phyloP scores from a whole-genome alignment of 2,113 vertebrate genomes.

The Calypte anna region DNA sequence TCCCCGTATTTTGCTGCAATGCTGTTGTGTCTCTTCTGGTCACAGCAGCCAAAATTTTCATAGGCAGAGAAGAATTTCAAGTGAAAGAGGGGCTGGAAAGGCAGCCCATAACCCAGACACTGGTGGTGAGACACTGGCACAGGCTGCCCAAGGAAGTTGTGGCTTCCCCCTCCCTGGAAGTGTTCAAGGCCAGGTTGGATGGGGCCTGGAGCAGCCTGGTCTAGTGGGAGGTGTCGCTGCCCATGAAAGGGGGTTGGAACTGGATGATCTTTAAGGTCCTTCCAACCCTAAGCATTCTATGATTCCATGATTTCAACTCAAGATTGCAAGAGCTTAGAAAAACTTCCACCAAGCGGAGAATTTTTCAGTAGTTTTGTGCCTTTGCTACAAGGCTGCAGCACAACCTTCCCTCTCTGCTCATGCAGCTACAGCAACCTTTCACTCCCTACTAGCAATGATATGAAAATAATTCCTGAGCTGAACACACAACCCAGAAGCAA shows the following conservation, averaged over 20 bases:
- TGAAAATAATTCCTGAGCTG: neutral
- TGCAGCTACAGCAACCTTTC: neutral
- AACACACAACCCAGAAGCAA: neutral
- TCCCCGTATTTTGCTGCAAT: conserved; percentile 83
- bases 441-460: neutral
- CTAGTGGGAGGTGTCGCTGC: too few species aligned
- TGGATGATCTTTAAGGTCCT: too few species aligned
- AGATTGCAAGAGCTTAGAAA: neutral
- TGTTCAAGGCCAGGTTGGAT: too few species aligned
- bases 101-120: conserved; percentile 84
- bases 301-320: too few species aligned
- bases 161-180: too few species aligned
- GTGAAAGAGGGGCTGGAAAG: conserved; percentile 80
- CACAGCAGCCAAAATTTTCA: conserved; percentile 85
- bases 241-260: too few species aligned
- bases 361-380: neutral
- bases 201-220: too few species aligned
- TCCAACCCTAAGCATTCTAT: too few species aligned
- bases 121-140: conserved; percentile 34
- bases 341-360: neutral
- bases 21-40: conserved; percentile 76
- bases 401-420: neutral
- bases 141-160: conserved; percentile 70
- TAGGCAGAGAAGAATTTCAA: conserved; percentile 86
- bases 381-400: neutral